phyloP scores from a whole-genome alignment of 2,888 invertebrate species.

The Drosophila trichaetosa region DNA sequence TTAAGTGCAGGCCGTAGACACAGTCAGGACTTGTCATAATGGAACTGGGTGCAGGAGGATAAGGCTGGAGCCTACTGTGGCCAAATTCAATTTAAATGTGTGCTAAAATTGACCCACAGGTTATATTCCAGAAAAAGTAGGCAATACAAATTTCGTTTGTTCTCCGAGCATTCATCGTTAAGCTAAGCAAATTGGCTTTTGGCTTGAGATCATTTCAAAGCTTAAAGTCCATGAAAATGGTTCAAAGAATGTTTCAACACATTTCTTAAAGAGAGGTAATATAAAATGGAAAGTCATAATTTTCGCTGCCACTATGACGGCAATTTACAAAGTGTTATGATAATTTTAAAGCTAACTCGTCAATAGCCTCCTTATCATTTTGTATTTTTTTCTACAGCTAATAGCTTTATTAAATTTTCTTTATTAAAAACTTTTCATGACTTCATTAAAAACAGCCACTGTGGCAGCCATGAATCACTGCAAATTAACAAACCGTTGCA shows the following conservation, averaged over 20 bases:
- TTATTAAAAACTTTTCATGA: constrained; percentile 6
- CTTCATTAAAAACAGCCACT: constrained; percentile 17
- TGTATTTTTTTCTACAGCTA: neutral
- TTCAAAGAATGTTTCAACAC: neutral
- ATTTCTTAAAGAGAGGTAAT: neutral
- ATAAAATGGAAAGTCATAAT: neutral
- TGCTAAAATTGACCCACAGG: constrained; percentile 40
- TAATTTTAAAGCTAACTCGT: neutral
- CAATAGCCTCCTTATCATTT: neutral
- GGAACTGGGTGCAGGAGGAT: neutral
- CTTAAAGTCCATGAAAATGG: neutral
- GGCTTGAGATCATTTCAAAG: constrained; percentile 8
- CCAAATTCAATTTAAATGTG: constrained; percentile 62
- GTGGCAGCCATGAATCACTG: constrained; percentile 11
- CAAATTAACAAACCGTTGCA: constrained; percentile 11
- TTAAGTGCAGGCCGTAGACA: constrained; percentile 49
- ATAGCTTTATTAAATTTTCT: constrained; percentile 6
- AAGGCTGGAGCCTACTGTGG: constrained; percentile 48
- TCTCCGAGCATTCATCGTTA: neutral
- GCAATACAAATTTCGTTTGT: constrained; percentile 13
- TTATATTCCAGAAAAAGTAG: constrained; percentile 15
- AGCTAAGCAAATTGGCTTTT: neutral
- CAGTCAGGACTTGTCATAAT: constrained; percentile 16
- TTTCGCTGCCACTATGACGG: neutral
- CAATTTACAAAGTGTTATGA: neutral